phyloP scores from a whole-genome alignment of 2,888 invertebrate species.

The Eupithecia dodoneata region DNA sequence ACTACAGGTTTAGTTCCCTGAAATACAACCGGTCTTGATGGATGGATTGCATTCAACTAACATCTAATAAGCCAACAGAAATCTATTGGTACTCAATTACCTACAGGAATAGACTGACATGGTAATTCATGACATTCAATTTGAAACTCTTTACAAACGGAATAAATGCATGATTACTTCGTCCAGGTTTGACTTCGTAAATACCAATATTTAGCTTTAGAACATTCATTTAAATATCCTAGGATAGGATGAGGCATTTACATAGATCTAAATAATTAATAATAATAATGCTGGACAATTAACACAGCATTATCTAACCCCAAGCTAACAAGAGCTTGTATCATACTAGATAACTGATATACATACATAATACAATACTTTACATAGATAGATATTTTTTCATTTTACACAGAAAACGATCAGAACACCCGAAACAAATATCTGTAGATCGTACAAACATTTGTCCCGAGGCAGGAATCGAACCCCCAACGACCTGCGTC shows the following conservation, averaged over 20 bases:
- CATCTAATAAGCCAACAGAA: slow-evolving; percentile 7
- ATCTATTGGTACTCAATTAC: slow-evolving; percentile 19
- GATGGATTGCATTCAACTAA: slow-evolving; percentile 4
- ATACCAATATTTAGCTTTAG: slow-evolving; percentile 6
- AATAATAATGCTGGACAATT: too few species aligned
- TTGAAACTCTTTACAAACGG: slow-evolving; percentile 13
- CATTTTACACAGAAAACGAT: too few species aligned
- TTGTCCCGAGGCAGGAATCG: too few species aligned
- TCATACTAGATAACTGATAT: too few species aligned
- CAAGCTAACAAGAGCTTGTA: too few species aligned
- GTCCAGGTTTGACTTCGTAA: slow-evolving; percentile 19
- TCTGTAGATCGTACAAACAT: too few species aligned
- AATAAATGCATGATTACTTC: slow-evolving; percentile 13
- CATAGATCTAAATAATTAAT: background rate
- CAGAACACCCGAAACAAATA: too few species aligned
- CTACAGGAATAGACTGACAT: slow-evolving; percentile 16
- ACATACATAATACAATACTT: too few species aligned
- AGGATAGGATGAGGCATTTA: background rate
- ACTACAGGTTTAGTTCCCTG: background rate
- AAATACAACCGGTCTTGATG: background rate
- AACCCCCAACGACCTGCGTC: too few species aligned
- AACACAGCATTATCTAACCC: too few species aligned
- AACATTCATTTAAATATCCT: background rate
- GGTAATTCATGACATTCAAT: slow-evolving; percentile 21
- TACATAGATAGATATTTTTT: too few species aligned